phyloP scores from a whole-genome alignment of 2,888 invertebrate genomes.

The Neoitamus cyanurus region DNA sequence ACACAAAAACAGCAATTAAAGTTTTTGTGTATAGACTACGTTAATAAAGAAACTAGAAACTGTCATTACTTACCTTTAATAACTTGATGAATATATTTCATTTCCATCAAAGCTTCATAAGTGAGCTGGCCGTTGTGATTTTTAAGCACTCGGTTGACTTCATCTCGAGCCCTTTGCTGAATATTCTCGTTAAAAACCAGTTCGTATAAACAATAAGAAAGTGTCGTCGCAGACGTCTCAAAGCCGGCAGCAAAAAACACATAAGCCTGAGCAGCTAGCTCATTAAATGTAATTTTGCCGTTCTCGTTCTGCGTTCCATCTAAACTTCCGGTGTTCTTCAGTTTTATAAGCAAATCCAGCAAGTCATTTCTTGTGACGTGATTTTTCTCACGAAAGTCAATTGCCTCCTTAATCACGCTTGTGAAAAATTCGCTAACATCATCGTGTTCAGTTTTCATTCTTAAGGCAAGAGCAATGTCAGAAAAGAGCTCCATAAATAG shows the following conservation, averaged over 20 bases:
- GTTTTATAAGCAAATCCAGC: conserved; percentile 67
- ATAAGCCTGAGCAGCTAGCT: conserved; percentile 68
- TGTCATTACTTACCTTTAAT: conserved; percentile 62
- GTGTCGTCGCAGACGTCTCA: conserved; percentile 66
- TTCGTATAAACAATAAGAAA: conserved; percentile 66
- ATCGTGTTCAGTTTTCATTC: conserved; percentile 46
- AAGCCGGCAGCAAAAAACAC: conserved; percentile 68
- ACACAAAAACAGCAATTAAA: too few species aligned
- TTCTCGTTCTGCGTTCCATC: conserved; percentile 45
- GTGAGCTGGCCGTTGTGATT: conserved; percentile 61
- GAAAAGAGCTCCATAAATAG: conserved; percentile 51
- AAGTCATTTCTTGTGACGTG: conserved; percentile 67
- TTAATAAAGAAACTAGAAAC: too few species aligned
- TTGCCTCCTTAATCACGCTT: conserved; percentile 61
- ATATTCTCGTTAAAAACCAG: conserved; percentile 65
- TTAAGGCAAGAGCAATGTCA: conserved; percentile 12
- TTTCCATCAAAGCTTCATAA: conserved; percentile 64
- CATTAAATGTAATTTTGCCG: conserved; percentile 57
- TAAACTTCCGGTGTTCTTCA: conserved; percentile 57
- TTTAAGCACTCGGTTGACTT: conserved; percentile 61
- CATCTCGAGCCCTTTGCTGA: conserved; percentile 63
- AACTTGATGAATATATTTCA: conserved; percentile 66
- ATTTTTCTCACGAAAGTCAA: conserved; percentile 62
- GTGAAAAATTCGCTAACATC: conserved; percentile 59
- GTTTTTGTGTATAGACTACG: too few species aligned